Evolutionary conservation across 2,113 vertebrate genomes (phyloP).

Genomic region (Agelaius phoeniceus): DNA sequence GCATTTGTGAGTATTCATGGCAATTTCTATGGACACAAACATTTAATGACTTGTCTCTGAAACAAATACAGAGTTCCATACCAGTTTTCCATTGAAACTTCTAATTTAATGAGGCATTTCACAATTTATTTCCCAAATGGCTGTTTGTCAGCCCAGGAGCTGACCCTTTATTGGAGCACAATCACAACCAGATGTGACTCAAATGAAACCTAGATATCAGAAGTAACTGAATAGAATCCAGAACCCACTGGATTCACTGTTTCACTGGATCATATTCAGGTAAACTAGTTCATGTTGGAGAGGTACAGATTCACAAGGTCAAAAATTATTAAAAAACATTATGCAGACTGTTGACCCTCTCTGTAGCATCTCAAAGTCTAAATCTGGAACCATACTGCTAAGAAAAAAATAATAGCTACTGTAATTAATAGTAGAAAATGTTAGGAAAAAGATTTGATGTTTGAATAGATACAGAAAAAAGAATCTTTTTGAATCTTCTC

Average conservation of each 20-base stretch:
- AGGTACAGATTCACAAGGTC: not conserved
- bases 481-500: not conserved
- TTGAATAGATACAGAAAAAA: not conserved
- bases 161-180: not conserved
- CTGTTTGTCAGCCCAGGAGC: not conserved
- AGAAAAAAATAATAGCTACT: not conserved
- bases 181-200: not conserved
- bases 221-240: not conserved
- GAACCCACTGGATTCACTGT: not conserved
- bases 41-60: not conserved
- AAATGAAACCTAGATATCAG: not conserved
- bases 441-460: not conserved
- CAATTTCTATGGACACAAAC: constrained; percentile 5
- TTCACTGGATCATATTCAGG: not conserved
- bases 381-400: not conserved
- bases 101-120: not conserved
- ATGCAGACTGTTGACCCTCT: not conserved
- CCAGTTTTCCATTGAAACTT: not conserved
- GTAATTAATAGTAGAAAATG: not conserved
- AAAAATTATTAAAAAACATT: not conserved
- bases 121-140: not conserved
- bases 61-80: not conserved
- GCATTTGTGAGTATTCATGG: not conserved
- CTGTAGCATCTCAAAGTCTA: not conserved
- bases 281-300: not conserved